phyloP scores from a whole-genome alignment of 2,888 invertebrate species.

The Euzetes globulus region DNA sequence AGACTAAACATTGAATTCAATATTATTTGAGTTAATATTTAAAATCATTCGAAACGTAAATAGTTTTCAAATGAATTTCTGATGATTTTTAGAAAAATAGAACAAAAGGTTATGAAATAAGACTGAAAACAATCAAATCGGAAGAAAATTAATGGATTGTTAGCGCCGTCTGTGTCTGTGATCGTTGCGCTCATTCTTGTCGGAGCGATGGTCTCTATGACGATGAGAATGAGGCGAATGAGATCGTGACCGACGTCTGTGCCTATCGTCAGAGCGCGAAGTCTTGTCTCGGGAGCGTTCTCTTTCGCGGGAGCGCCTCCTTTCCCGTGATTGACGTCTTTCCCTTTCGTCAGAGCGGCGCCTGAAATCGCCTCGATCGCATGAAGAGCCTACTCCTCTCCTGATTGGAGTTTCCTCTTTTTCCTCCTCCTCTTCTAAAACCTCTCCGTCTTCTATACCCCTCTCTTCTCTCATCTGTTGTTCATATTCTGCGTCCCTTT shows the following conservation, averaged over 20 bases:
- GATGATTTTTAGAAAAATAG: too few species aligned
- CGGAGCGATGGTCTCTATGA: background rate
- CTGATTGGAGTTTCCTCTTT: background rate
- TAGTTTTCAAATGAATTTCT: background rate
- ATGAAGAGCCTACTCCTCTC: background rate
- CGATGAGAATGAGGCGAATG: constrained; percentile 7
- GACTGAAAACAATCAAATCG: background rate
- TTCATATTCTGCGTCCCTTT: constrained; percentile 26
- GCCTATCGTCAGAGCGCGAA: background rate
- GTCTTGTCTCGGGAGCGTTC: background rate
- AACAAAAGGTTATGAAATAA: background rate
- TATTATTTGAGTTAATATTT: background rate
- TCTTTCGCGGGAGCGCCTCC: background rate
- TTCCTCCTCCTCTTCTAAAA: constrained; percentile 1
- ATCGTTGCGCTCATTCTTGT: background rate
- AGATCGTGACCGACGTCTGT: background rate
- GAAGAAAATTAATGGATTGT: background rate
- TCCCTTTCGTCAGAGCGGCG: background rate
- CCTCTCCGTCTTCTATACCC: constrained; percentile 20
- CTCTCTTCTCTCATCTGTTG: constrained; percentile 15
- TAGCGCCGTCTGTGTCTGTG: constrained; percentile 1
- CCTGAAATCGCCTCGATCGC: background rate
- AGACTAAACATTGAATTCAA: background rate
- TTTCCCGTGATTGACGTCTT: background rate
- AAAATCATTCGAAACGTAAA: background rate